phyloP scores from a whole-genome alignment of 1,140 invertebrate species.

The Bombus consobrinus region DNA sequence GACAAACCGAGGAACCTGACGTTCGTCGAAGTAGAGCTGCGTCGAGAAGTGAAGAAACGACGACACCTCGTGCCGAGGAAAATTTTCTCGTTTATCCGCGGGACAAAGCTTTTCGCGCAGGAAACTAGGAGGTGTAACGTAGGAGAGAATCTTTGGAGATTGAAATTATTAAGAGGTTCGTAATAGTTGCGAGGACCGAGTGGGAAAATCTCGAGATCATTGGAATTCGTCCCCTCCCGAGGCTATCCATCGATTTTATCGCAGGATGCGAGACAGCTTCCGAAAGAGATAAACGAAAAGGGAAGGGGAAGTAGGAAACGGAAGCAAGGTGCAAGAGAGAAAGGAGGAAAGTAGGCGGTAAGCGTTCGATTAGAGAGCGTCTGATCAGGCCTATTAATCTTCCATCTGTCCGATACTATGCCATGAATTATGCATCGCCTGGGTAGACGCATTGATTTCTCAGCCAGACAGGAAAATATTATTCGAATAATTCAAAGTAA shows the following conservation, averaged over 20 bases:
- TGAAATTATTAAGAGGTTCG: too few relatives aligned
- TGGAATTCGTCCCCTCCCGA: conserved; percentile 21
- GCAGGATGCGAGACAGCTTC: conserved; percentile 17
- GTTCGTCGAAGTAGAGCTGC: too few relatives aligned
- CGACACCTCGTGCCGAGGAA: fast-evolving
- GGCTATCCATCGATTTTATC: conserved; percentile 59
- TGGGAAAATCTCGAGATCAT: conserved; percentile 35
- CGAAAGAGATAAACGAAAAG: conserved; percentile 33
- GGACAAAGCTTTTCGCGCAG: too few relatives aligned
- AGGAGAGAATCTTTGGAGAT: too few relatives aligned
- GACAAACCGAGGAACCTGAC: too few relatives aligned
- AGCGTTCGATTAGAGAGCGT: conserved; percentile 76
- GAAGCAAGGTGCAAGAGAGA: neutral
- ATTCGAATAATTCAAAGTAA: conserved; percentile 82
- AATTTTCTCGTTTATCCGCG: too few relatives aligned
- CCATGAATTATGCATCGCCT: conserved; percentile 78
- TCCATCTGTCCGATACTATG: conserved; percentile 75
- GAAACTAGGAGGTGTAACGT: too few relatives aligned
- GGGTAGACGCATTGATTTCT: conserved; percentile 79
- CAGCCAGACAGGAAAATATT: conserved; percentile 78
- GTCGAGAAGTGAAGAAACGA: too few relatives aligned
- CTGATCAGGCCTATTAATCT: conserved; percentile 79
- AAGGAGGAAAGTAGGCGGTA: conserved; percentile 55
- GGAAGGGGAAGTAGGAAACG: neutral
- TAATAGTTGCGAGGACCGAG: too few relatives aligned